A percentile compares a stretch with the other conserved stretches of the same genome.
phyloP scores from a whole-genome alignment of 1,140 invertebrate genomes.

The Bombus polaris region DNA sequence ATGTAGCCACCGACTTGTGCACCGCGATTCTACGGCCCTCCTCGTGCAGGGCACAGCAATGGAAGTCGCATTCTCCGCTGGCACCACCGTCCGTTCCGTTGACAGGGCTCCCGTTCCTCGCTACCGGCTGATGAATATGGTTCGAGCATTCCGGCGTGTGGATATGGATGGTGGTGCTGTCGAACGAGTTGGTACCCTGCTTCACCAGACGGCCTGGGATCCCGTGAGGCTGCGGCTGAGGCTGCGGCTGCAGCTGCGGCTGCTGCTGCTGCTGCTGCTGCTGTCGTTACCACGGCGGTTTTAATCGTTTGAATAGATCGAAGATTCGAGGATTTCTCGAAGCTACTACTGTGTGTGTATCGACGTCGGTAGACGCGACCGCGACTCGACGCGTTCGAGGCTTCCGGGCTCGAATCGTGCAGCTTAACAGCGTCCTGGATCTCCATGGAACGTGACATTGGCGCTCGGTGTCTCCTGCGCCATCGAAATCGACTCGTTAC shows the following conservation, averaged over 20 bases:
- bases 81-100: slow-evolving; percentile 84
- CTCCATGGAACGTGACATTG: slow-evolving; percentile 19
- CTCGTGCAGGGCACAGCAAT: slow-evolving; percentile 96
- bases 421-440: not conserved
- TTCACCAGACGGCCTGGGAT: slow-evolving; percentile 83
- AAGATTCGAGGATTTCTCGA: slow-evolving; percentile 77
- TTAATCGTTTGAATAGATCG: slow-evolving; percentile 78
- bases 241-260: slow-evolving; percentile 55
- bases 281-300: slow-evolving; percentile 68
- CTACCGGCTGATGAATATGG: slow-evolving; percentile 87
- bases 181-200: slow-evolving; percentile 88
- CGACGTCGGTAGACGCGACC: not conserved
- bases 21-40: slow-evolving; percentile 94
- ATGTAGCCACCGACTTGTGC: slow-evolving; percentile 94
- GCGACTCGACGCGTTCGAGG: slow-evolving; percentile 6
- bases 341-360: slow-evolving; percentile 24
- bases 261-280: slow-evolving; percentile 70
- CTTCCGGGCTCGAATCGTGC: slow-evolving; percentile 25
- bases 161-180: slow-evolving; percentile 89
- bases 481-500: slow-evolving; percentile 29
- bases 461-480: slow-evolving; percentile 25
- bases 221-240: slow-evolving; percentile 75
- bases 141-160: slow-evolving; percentile 93
- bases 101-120: slow-evolving; percentile 83
- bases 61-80: slow-evolving; percentile 94